Evolutionary conservation across 1,140 invertebrate genomes (phyloP), one percentile per base, ranked within the genome.

Genomic region (Zaprionus nigranus): DNA sequence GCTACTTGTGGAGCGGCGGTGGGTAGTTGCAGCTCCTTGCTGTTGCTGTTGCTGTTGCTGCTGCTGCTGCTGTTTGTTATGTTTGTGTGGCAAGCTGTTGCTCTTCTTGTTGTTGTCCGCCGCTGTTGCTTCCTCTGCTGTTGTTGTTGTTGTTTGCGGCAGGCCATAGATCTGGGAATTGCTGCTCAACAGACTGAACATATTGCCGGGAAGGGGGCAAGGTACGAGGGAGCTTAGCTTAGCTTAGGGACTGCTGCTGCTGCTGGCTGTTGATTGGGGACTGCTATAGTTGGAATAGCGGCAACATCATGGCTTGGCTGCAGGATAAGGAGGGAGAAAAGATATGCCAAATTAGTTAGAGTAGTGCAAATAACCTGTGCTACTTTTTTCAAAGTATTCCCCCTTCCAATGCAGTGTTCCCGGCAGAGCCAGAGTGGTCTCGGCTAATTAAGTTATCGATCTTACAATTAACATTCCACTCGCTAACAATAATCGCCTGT

Each of bases 141-240:
- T 34, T 78, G 75, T 30, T 70, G 73, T 67, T 43, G 73, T 61
- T 78, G 75, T 53, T 67, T 76, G 74, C 28, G 82, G 82, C 54
- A 90, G 68, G 72, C 86, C 86, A 85, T 90, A 90, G 75, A 90
- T 90, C 66, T 90, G 86, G 34, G 84, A 80, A 43, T 69, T 82
- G 69, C 78, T 87, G 69, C 78, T 87, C 17, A 84, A 71, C 71
- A 87, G 69, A 71, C 83, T 81, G 40, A 87, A 87, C 83, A 87
- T 87, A 51, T 75, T 83, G 78, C 63, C 77, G 54, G 22, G 6
- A 11, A 26, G 5, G 9, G 15, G 36, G 22, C 4, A 11, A 26
- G 5, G 15, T 12, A 22, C 11, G 1, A 13, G 15, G 24, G 26
- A 57, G 64, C 60, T 62, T 59, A 17, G 66, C 24, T 54, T 9